phyloP scores from a whole-genome alignment of 2,797 vertebrate species.

The Arnoldichthys spilopterus region DNA sequence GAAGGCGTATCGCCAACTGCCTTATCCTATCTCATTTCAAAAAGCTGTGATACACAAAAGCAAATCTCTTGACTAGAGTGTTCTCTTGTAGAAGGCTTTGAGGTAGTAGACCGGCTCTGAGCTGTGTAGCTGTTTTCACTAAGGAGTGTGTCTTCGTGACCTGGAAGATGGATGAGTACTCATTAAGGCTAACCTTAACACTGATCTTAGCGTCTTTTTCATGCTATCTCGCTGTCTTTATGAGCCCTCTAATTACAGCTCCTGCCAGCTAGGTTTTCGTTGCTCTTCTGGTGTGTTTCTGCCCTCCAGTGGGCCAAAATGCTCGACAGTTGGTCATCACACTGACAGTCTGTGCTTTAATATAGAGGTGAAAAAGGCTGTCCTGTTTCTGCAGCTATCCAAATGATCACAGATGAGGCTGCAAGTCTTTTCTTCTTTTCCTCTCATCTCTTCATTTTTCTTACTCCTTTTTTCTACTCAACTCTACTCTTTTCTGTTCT shows the following conservation, averaged over 20 bases:
- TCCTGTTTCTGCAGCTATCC: background rate
- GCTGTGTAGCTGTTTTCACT: constrained; percentile 24
- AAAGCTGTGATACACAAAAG: constrained; percentile 7
- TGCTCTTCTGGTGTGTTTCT: background rate
- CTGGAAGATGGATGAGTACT: constrained; percentile 1
- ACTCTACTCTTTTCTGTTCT: background rate
- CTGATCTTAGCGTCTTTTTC: background rate
- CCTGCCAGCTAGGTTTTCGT: constrained; percentile 11
- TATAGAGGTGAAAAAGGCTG: background rate
- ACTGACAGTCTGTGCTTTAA: constrained; percentile 10
- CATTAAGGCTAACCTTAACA: constrained; percentile 27
- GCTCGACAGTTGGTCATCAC: constrained; percentile 20
- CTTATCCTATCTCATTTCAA: background rate
- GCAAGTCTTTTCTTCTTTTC: background rate
- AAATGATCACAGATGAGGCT: background rate
- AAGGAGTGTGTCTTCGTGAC: constrained; percentile 20
- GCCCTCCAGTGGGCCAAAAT: constrained; percentile 15
- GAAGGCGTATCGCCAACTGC: background rate
- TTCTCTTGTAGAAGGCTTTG: background rate
- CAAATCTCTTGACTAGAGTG: background rate
- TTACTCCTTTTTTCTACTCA: background rate
- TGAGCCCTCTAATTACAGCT: constrained; percentile 30
- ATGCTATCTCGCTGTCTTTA: constrained; percentile 6
- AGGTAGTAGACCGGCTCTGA: constrained; percentile 29
- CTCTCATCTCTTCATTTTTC: background rate